A percentile compares a stretch with the other conserved stretches of the same genome.
Evolutionary conservation across 2,888 invertebrate species (phyloP).

Genomic region (Zhuqinia jingwanae): DNA sequence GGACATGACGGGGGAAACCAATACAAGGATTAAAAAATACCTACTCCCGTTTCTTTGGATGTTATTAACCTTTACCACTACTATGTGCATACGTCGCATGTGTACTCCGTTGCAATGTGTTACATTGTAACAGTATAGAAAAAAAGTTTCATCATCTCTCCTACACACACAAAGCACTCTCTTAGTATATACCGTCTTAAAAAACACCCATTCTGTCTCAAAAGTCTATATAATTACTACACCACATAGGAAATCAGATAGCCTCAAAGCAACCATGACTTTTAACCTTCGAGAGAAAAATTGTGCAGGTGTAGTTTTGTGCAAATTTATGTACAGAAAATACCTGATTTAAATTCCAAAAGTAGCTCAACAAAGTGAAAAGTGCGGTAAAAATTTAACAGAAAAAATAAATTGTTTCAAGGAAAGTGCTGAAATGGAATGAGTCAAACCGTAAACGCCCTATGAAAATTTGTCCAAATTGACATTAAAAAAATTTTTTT

Average conservation of each 20-base stretch:
- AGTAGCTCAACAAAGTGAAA: constrained; percentile 39
- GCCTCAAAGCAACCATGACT: constrained; percentile 48
- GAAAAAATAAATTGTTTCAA: background rate
- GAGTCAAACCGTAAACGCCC: background rate
- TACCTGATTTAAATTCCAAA: background rate
- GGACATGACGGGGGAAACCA: constrained; percentile 12
- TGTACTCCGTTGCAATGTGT: background rate
- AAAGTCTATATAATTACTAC: constrained; percentile 6
- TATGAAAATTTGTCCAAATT: constrained; percentile 33
- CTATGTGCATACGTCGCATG: background rate
- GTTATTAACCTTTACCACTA: constrained; percentile 50
- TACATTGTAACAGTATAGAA: background rate
- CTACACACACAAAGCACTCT: background rate
- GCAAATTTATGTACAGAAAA: too few relatives aligned
- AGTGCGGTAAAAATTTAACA: background rate
- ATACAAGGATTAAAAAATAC: constrained; percentile 36
- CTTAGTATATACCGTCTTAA: background rate
- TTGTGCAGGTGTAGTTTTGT: background rate
- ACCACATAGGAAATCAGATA: background rate
- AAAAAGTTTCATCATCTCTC: background rate
- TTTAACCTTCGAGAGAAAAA: constrained; percentile 50
- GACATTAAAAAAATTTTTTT: constrained; percentile 22
- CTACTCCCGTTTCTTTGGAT: constrained; percentile 3
- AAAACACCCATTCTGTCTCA: constrained; percentile 27
- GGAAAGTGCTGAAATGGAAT: background rate